These are phyloP conservation scores for Seriola quinqueradiata DNA, from an alignment of 2,113 vertebrate genomes.

Conservation along the genomic window DNA sequence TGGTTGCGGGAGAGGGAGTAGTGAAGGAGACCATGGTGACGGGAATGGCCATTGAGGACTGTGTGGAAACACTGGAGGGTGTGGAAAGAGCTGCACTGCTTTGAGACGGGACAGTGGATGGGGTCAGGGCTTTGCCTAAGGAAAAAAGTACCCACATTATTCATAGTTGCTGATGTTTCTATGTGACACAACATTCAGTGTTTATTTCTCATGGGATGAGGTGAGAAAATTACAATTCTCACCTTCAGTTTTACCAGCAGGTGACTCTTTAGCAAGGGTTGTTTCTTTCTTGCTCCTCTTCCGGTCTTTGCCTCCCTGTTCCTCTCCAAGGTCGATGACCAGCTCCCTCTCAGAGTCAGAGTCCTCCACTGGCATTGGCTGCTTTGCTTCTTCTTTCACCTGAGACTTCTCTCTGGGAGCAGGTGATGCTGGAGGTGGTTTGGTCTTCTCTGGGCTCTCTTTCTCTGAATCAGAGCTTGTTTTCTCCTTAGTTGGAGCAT, in stretches of 20 bases:
- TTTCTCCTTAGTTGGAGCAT: slow-evolving; percentile 84
- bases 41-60: slow-evolving; percentile 86
- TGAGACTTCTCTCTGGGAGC: slow-evolving; percentile 88
- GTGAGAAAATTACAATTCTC: slow-evolving; percentile 37
- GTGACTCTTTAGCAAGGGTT: slow-evolving; percentile 82
- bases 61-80: slow-evolving; percentile 83
- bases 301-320: slow-evolving; percentile 90
- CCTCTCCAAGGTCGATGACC: slow-evolving; percentile 97
- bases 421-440: slow-evolving; percentile 79
- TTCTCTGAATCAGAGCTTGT: slow-evolving; percentile 83
- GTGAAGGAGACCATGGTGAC: slow-evolving; percentile 83
- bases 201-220: slow-evolving; percentile 16
- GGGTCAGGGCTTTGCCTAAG: slow-evolving; percentile 87
- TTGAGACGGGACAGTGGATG: slow-evolving; percentile 85
- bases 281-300: slow-evolving; percentile 92
- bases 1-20: slow-evolving; percentile 81
- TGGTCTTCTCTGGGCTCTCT: slow-evolving; percentile 87
- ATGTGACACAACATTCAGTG: background rate
- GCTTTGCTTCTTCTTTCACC: slow-evolving; percentile 89
- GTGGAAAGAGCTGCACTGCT: slow-evolving; percentile 84
- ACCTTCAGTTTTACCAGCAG: slow-evolving; percentile 90
- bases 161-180: slow-evolving; percentile 9
- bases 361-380: slow-evolving; percentile 88
- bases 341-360: slow-evolving; percentile 97
- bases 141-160: slow-evolving; percentile 23